phyloP scores from a whole-genome alignment of 2,113 vertebrate species.

The Chloropsis cyanopogon region DNA sequence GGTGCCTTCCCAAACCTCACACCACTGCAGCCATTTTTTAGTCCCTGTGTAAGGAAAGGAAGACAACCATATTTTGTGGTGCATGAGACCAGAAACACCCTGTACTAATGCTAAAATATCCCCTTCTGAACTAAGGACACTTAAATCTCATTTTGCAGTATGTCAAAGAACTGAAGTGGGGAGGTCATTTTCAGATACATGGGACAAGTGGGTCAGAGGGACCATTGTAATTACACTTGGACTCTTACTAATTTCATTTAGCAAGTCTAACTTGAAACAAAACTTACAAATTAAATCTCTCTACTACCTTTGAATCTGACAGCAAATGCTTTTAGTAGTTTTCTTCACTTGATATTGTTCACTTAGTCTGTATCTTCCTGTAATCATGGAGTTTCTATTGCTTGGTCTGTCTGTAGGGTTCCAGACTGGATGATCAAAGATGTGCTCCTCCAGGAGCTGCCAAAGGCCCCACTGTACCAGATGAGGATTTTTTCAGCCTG shows the following conservation, averaged over 20 bases:
- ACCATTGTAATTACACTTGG: neutral
- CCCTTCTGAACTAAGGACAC: neutral
- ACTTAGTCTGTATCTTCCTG: neutral
- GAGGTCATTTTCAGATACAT: neutral
- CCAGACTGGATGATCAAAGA: slow-evolving; percentile 92
- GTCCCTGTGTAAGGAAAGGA: neutral
- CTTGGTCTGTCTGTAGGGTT: slow-evolving; percentile 75
- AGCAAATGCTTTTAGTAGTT: neutral
- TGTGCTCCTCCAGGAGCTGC: slow-evolving; percentile 86
- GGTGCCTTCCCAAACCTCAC: neutral
- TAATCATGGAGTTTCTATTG: neutral
- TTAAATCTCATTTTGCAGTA: neutral
- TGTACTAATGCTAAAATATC: neutral
- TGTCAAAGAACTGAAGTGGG: neutral
- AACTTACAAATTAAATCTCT: neutral
- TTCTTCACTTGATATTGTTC: neutral
- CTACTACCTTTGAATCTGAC: neutral
- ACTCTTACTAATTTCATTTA: neutral
- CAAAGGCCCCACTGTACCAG: slow-evolving; percentile 89
- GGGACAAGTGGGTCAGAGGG: neutral
- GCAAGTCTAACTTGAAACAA: neutral
- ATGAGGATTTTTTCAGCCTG: slow-evolving; percentile 97
- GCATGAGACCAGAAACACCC: neutral
- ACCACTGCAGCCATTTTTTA: neutral
- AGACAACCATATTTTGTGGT: neutral